Base-by-base conservation (phyloP, 2,113 vertebrate species). In the Siphamia tubifer region DNA sequence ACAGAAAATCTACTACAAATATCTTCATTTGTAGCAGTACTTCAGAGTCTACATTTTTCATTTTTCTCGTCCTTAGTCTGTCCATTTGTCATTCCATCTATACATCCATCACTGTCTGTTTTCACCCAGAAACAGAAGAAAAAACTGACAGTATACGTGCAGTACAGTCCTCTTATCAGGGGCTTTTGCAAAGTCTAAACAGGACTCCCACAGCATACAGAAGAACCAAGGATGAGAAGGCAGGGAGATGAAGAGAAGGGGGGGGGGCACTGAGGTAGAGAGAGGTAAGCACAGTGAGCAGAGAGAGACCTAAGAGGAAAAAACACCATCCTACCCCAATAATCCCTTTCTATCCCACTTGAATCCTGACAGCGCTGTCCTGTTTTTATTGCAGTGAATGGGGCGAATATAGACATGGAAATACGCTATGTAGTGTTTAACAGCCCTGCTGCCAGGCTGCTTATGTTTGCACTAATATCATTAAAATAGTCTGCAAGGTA, bases 281-380 rank as follows among this genome's bases (percentile, higher is more conserved):
- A 56, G 48, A 49, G 47, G 36, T 30, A 17, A 31, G 21, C 1
- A 4, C 25, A 8, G 35, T 8, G 7, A 12, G 15, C 31, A 34
- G 55, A 52, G 43, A 39, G 55, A 58, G 23, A 62, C 21, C 24
- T 13, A 25, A 52, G 60, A 62, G 57, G 54, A 64, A 77, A 74
- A 63, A 8, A 73, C 51, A 56, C 16, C 54, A 55, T 57, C 66
- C 74, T 57, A 25, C 60, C 70, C 24, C 35, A 39, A 15, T 68
- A 81, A 85, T 79, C 78, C 71, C 42, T 7, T 1, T 16, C 54
- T 62, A 66, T 79, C 61, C 81, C 65, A 79, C 78, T 83, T 72
- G 49, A 85, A 75, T 71, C 61, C 53, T 69, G 56, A 70, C 71
- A 75, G 69, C 7, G 0, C 36, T 43, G 77, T 75, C 79, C 72